phyloP scores from a whole-genome alignment of 2,113 vertebrate genomes.

The Bathybates hornii region DNA sequence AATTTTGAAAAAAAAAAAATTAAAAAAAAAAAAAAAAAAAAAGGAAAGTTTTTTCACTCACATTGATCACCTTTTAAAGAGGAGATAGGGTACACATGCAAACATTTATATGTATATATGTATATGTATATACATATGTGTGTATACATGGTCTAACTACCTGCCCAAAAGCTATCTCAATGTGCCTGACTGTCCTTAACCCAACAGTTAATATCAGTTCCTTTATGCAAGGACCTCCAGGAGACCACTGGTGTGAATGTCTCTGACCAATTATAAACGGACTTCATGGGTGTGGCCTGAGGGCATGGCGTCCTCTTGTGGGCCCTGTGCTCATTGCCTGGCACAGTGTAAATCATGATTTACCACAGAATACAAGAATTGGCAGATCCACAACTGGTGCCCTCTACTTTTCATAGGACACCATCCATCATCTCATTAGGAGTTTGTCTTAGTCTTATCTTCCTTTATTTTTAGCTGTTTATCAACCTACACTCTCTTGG shows the following conservation, averaged over 20 bases:
- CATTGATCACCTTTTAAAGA: background rate
- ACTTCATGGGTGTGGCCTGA: background rate
- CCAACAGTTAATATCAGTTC: background rate
- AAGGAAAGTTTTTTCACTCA: background rate
- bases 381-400: background rate
- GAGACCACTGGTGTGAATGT: background rate
- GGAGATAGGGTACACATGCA: background rate
- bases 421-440: background rate
- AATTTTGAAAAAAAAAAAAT: background rate
- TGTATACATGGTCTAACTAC: background rate
- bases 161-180: background rate
- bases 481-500: background rate
- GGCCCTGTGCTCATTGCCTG: too few relatives aligned
- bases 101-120: background rate
- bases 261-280: background rate
- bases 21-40: background rate
- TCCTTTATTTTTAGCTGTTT: background rate
- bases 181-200: background rate
- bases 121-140: background rate
- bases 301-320: background rate
- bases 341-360: background rate
- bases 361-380: background rate
- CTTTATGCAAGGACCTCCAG: background rate
- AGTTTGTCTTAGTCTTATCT: background rate
- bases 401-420: background rate